Evolutionary conservation across 2,113 vertebrate species (phyloP).

Genomic region (Melanerpes formicivorus): DNA sequence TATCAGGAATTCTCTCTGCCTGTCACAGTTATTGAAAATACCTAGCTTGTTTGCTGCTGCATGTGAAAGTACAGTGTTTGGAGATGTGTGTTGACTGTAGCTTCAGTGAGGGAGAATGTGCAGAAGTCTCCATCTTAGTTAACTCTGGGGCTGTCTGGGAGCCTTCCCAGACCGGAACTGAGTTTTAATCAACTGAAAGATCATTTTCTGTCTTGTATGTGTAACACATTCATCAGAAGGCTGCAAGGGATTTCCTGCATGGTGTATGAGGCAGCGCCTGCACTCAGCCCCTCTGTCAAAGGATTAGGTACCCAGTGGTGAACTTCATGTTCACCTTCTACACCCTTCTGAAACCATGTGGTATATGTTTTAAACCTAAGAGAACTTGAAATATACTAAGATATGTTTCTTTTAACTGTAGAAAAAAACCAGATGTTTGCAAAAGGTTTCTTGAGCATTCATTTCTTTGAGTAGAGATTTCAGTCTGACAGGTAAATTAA

Average conservation of each 20-base stretch:
- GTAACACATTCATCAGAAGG: background rate
- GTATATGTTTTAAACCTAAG: background rate
- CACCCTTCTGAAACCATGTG: background rate
- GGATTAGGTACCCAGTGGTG: background rate
- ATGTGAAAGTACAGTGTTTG: background rate
- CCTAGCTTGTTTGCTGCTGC: accelerated
- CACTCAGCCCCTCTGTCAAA: background rate
- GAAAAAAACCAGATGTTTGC: background rate
- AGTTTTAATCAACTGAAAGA: background rate
- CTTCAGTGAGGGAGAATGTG: accelerated
- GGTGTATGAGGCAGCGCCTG: accelerated
- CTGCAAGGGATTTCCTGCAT: background rate
- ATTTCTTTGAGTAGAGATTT: background rate
- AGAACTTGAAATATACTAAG: background rate
- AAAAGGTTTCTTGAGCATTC: background rate
- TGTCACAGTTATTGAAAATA: background rate
- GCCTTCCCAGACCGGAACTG: background rate
- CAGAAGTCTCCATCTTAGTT: background rate
- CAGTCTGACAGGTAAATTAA: background rate
- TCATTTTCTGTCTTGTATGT: background rate
- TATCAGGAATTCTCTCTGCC: background rate
- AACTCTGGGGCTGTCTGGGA: background rate
- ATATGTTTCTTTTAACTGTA: background rate
- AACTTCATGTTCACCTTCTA: background rate
- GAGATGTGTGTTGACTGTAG: background rate